A percentile compares a stretch with the other conserved stretches of the same genome.
phyloP scores from a whole-genome alignment of 2,797 vertebrate species.

The Sebastes steindachneri region DNA sequence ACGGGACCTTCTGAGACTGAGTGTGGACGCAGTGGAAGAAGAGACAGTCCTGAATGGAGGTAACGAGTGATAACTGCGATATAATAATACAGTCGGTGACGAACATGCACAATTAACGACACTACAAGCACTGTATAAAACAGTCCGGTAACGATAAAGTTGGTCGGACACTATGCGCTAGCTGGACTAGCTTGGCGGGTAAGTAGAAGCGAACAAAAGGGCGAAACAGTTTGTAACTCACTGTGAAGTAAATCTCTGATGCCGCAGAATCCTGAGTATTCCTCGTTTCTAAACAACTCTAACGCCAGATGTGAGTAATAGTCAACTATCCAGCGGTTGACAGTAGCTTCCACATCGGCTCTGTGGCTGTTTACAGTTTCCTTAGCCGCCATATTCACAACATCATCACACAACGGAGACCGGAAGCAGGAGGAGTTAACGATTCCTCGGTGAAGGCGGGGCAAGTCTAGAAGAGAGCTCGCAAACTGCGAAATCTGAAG shows the following conservation, averaged over 20 bases:
- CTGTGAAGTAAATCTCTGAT: slow-evolving; percentile 65
- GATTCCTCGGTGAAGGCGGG: background rate
- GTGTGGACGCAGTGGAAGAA: too few species aligned
- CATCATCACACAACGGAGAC: background rate
- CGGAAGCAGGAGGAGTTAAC: background rate
- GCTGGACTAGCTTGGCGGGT: background rate
- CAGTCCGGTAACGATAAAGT: background rate
- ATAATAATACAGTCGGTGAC: background rate
- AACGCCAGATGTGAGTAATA: slow-evolving; percentile 66
- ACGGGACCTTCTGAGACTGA: too few species aligned
- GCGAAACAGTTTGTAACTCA: slow-evolving; percentile 44
- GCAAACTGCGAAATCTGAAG: too few species aligned
- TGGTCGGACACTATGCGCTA: background rate
- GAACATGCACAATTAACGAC: background rate
- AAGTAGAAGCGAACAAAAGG: background rate
- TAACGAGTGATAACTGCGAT: too few species aligned
- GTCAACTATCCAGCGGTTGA: slow-evolving; percentile 80
- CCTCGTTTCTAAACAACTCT: slow-evolving; percentile 58
- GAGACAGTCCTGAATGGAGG: too few species aligned
- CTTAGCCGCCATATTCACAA: slow-evolving; percentile 60
- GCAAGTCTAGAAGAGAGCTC: background rate
- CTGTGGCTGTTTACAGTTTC: accelerated
- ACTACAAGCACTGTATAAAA: background rate
- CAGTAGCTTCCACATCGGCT: slow-evolving; percentile 27
- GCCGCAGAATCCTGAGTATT: slow-evolving; percentile 58